Percentiles rank a stretch among this genome's conserved stretches.
phyloP scores from a whole-genome alignment of 2,113 vertebrate genomes.

The Clarias magur region DNA sequence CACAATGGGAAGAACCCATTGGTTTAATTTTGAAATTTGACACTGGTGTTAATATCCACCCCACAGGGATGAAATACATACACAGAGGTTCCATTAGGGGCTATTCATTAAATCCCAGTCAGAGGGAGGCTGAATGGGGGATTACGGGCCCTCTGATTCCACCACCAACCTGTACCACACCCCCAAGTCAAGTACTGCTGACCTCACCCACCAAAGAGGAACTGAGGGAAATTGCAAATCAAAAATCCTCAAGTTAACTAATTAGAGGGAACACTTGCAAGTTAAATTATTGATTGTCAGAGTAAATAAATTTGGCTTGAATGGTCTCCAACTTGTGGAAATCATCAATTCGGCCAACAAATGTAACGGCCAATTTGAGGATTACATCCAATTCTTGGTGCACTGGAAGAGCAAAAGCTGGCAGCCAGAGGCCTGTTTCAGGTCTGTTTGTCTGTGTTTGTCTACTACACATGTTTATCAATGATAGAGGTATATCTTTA shows the following conservation, averaged over 20 bases:
- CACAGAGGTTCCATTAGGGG: slow-evolving; percentile 39
- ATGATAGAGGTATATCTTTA: slow-evolving; percentile 52
- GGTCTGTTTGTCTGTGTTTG: slow-evolving; percentile 44
- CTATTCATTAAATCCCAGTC: slow-evolving; percentile 59
- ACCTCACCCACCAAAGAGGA: slow-evolving; percentile 66
- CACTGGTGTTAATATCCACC: slow-evolving; percentile 48
- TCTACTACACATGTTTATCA: slow-evolving; percentile 32
- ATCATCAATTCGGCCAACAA: slow-evolving; percentile 43
- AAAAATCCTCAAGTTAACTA: slow-evolving; percentile 21
- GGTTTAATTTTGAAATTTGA: slow-evolving; percentile 38
- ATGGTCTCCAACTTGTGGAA: slow-evolving; percentile 42
- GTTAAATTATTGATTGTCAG: slow-evolving; percentile 25
- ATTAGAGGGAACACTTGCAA: slow-evolving; percentile 33
- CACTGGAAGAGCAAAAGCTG: slow-evolving; percentile 19
- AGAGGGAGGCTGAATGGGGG: slow-evolving; percentile 78
- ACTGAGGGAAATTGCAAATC: not conserved
- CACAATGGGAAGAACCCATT: not conserved
- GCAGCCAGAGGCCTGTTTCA: slow-evolving; percentile 23
- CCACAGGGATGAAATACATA: slow-evolving; percentile 43
- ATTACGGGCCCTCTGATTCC: slow-evolving; percentile 76
- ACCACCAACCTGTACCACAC: slow-evolving; percentile 73
- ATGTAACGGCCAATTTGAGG: slow-evolving; percentile 24
- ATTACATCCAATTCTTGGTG: slow-evolving; percentile 1
- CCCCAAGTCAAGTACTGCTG: slow-evolving; percentile 73
- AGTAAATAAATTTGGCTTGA: slow-evolving; percentile 39